These are phyloP conservation scores for Drosophila melanocephala DNA, from an alignment of 2,888 invertebrate species.

Conservation along the genomic window DNA sequence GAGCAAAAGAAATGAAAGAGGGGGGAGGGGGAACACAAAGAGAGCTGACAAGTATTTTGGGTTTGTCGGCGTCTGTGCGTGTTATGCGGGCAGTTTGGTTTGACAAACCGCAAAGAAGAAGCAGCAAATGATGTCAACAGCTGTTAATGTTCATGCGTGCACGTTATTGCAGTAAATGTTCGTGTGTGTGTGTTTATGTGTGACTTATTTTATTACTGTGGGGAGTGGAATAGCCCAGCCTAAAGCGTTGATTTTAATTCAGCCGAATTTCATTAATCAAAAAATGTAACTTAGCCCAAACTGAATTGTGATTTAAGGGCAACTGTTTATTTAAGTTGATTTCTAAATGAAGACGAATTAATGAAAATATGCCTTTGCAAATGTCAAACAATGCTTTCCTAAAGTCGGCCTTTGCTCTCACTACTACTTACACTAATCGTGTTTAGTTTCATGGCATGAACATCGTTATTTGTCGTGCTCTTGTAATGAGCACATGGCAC, in stretches of 20 bases:
- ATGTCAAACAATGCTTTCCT: not conserved
- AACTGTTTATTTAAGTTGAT: not conserved
- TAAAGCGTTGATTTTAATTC: not conserved
- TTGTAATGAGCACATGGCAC: slow-evolving; percentile 57
- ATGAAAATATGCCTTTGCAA: not conserved
- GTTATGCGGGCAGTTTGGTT: slow-evolving; percentile 17
- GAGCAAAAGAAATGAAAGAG: not conserved
- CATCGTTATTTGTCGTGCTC: slow-evolving; percentile 29
- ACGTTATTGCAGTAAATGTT: slow-evolving; percentile 31
- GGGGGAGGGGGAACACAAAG: slow-evolving; percentile 4
- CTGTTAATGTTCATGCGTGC: slow-evolving; percentile 53
- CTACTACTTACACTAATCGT: slow-evolving; percentile 5
- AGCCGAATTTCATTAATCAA: not conserved
- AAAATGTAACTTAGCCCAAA: not conserved
- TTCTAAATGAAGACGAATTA: not conserved
- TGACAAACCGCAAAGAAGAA: slow-evolving; percentile 45
- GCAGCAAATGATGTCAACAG: slow-evolving; percentile 57
- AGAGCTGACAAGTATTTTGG: slow-evolving; percentile 48
- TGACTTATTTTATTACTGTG: not conserved
- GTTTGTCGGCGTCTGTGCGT: slow-evolving; percentile 19
- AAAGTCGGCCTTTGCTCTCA: not conserved
- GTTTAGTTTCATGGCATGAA: slow-evolving; percentile 48
- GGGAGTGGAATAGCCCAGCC: not conserved
- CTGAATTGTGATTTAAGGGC: not conserved
- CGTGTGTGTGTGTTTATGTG: not conserved